These are phyloP conservation scores for Halesus radiatus DNA, from an alignment of 1,140 invertebrate species.

Conservation along the genomic window DNA sequence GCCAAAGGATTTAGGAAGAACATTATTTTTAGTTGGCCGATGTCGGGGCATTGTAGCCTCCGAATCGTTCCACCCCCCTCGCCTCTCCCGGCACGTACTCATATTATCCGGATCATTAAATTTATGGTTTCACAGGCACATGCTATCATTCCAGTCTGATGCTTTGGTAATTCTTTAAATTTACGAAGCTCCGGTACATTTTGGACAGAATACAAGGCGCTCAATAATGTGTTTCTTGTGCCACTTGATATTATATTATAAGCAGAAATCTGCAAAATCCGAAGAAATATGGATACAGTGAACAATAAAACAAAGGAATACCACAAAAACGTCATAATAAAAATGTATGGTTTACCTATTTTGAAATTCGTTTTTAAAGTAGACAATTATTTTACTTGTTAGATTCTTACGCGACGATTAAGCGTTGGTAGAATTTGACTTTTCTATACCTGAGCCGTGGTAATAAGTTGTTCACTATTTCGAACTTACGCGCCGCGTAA, in stretches of 20 bases:
- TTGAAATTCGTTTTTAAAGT: too few species aligned
- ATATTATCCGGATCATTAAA: conserved; percentile 57
- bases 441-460: too few species aligned
- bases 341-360: too few species aligned
- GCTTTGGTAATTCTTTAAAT: conserved; percentile 32
- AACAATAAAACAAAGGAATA: too few species aligned
- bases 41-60: neutral
- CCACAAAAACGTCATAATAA: too few species aligned
- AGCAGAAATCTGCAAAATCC: neutral
- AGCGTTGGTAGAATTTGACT: too few species aligned
- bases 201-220: neutral
- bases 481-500: too few species aligned
- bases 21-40: neutral
- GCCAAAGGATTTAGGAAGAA: neutral
- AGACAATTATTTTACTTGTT: too few species aligned
- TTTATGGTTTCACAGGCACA: conserved; percentile 53
- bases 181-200: conserved; percentile 4
- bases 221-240: neutral
- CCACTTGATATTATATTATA: neutral
- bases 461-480: too few species aligned
- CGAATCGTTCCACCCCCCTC: neutral
- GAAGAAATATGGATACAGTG: too few species aligned
- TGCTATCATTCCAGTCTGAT: conserved; percentile 49
- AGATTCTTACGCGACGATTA: too few species aligned
- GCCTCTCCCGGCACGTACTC: conserved; percentile 49